Percentiles rank a stretch among this genome's conserved stretches.
Evolutionary conservation across 64 coral and sea anemone species (phyloP).

Genomic region (Stichodactyla mertensii): DNA sequence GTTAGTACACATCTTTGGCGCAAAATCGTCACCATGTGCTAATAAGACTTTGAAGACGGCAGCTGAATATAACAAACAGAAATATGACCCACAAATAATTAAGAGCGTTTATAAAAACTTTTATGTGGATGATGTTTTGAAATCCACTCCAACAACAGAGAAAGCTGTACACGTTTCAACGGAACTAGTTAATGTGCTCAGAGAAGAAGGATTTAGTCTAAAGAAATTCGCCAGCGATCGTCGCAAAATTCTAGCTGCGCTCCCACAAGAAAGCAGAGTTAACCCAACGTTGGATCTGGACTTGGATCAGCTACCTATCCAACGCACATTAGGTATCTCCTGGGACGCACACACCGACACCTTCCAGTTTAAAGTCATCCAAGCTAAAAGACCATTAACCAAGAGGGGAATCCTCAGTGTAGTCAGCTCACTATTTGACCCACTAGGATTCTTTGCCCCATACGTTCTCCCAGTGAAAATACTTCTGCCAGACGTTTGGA

Average conservation of each 20-base stretch:
- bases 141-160: not conserved
- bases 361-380: constrained; percentile 16
- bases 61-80: too few species aligned
- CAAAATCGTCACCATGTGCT: too few species aligned
- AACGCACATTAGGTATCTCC: constrained; percentile 31
- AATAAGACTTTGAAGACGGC: too few species aligned
- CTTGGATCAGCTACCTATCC: constrained; percentile 22
- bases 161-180: not conserved
- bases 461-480: constrained; percentile 44
- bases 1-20: too few species aligned
- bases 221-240: constrained; percentile 50
- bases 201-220: constrained; percentile 10
- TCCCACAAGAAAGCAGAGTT: not conserved
- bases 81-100: too few species aligned
- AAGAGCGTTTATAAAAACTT: too few species aligned
- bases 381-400: not conserved
- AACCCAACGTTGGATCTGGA: constrained; percentile 18
- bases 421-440: constrained; percentile 37
- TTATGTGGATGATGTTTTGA: too few species aligned
- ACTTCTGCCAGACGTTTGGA: constrained; percentile 41
- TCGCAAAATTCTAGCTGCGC: not conserved
- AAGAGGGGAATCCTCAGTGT: constrained; percentile 5
- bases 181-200: not conserved
- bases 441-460: constrained; percentile 34
- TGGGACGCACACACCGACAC: constrained; percentile 34